These are phyloP conservation scores for Pseudachorutes palmiensis DNA, from an alignment of 1,140 invertebrate species.

Conservation along the genomic window DNA sequence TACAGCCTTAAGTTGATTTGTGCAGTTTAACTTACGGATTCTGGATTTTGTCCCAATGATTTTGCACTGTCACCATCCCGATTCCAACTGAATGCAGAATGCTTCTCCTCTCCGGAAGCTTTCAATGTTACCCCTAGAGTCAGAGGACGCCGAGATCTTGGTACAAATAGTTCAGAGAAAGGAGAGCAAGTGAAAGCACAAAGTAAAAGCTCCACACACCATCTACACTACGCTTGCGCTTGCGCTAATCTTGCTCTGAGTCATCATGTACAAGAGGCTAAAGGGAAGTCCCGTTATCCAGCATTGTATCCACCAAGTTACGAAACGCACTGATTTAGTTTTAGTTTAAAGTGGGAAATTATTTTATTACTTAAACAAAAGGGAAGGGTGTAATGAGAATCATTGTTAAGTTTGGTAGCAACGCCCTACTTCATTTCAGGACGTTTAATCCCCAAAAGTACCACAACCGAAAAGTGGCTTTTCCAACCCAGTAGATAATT, in stretches of 20 bases:
- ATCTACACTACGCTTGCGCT: no score
- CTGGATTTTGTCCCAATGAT: neutral
- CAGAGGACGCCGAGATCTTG: neutral
- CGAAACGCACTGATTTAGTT: no score
- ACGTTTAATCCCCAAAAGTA: no score
- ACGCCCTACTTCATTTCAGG: no score
- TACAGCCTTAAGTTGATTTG: neutral
- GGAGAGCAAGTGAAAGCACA: neutral
- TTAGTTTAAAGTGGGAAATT: neutral
- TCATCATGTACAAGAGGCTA: neutral
- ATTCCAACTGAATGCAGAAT: neutral
- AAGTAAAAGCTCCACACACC: neutral
- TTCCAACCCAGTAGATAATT: no score
- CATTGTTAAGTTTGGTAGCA: no score
- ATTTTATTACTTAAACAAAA: conserved; percentile 1
- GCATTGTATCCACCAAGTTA: neutral
- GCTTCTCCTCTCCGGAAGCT: neutral
- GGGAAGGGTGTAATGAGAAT: no score
- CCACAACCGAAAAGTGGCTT: no score
- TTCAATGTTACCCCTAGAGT: neutral
- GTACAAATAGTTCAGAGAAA: neutral
- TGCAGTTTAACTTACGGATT: neutral
- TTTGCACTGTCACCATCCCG: neutral
- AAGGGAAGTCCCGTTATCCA: neutral
- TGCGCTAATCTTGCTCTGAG: no score